Percentiles rank a stretch among this genome's conserved stretches.
These are phyloP conservation scores for Meloidogyne floridensis DNA, from an alignment of 1,140 invertebrate genomes.

Conservation along the genomic window DNA sequence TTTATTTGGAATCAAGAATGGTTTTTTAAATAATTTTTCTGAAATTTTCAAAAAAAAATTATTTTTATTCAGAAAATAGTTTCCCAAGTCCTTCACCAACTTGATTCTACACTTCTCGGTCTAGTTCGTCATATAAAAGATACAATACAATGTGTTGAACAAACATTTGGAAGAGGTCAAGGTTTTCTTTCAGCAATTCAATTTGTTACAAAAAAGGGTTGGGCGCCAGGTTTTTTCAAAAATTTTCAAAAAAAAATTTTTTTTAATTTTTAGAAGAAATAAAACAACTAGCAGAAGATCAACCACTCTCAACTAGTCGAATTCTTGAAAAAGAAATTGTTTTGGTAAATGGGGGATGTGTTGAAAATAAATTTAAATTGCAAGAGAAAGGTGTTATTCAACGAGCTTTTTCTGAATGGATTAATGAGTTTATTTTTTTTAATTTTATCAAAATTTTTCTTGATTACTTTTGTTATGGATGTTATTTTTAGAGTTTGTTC, in stretches of 20 bases:
- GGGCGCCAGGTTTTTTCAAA: conserved; percentile 46
- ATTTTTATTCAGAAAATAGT: conserved; percentile 2
- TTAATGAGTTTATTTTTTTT: conserved; percentile 32
- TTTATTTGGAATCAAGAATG: conserved; percentile 44
- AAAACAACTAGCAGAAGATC: conserved; percentile 39
- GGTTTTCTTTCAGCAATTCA: conserved; percentile 43
- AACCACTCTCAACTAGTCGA: conserved; percentile 22
- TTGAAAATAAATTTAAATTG: conserved; percentile 11
- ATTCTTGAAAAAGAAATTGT: conserved; percentile 36
- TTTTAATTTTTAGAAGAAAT: conserved; percentile 41
- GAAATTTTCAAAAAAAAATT: too few species aligned
- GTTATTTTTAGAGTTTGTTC: conserved; percentile 40
- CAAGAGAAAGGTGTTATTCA: conserved; percentile 16
- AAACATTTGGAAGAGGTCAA: conserved; percentile 44
- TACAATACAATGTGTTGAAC: conserved; percentile 43
- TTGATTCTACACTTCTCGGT: conserved; percentile 40
- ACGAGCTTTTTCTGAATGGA: conserved; percentile 37
- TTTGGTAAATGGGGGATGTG: conserved; percentile 27
- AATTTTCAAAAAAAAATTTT: conserved; percentile 6
- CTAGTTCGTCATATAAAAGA: conserved; percentile 46
- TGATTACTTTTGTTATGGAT: background rate
- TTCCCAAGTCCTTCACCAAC: background rate
- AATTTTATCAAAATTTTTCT: background rate
- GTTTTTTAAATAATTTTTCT: conserved; percentile 18
- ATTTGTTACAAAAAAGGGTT: conserved; percentile 39